Evolutionary conservation across 2,797 vertebrate genomes (phyloP), one percentile per base, ranked within the genome.

Genomic region (Spinibarbus caldwelli): DNA sequence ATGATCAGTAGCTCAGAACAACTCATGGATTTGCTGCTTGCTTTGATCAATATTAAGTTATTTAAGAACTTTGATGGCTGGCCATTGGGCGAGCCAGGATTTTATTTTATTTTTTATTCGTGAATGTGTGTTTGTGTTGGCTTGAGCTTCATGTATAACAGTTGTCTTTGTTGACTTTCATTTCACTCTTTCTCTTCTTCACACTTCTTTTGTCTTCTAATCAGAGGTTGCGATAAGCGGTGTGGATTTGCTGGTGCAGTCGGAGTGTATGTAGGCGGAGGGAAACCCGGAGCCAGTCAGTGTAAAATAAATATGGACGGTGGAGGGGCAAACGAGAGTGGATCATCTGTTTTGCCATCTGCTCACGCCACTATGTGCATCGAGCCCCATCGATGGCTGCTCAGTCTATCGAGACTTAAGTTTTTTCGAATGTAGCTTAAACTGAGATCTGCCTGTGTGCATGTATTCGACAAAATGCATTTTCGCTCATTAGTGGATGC

Each of bases 331-430:
- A 93, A 94, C 93, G 94, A 94, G 94, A 90, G 91, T 92, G 91
- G 93, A 95, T 96, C 95, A 96, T 95, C 95, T 96, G 95, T 92
- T 95, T 94, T 91, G 94, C 95, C 95, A 96, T 95, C 95, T 96
- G 95, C 92, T 95, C 94, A 92, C 89, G 91, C 88, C 86, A 92
- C 91, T 62, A 47, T 85, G 88, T 83, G 88, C 82, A 77, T 94
- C 93, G 93, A 95, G 93, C 92, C 92, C 92, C 92, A 93, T 91
- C 92, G 91, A 91, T 94, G 91, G 90, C 93, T 92, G 92, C 92
- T 92, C 86, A 78, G 90, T 91, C 93, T 83, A 89, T 87, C 86
- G 82, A 92, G 92, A 90, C 92, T 91, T 89, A 85, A 64, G 85
- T 91, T 88, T 83, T 87, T 89, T 90, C 2, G 89, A 90, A 89